Base-by-base conservation (phyloP, 2,797 vertebrate species). In the Crocidura indochinensis region DNA sequence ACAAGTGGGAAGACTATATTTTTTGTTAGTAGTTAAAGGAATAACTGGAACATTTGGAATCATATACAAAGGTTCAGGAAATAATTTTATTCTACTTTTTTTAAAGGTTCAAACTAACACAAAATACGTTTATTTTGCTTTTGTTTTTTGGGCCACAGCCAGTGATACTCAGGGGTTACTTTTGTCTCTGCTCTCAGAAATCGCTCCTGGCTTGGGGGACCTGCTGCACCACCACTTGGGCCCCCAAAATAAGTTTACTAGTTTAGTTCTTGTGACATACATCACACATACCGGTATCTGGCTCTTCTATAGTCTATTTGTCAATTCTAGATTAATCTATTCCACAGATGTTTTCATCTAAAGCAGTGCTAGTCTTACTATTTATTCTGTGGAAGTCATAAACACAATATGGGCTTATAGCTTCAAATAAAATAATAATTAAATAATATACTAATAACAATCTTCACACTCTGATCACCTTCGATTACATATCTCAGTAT, bases 241-340 rank as follows among this genome's bases (percentile, higher is more conserved):
- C 38, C 38, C 38, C 38, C 29, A 74, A 89, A 90, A 53, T 69
- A 90, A 49, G 2, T 79, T 64, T 2, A 88, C 75, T 87, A 72
- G 56, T 47, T 84, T 87, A 84, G 22, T 49, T 65, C 62, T 79
- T n/a, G 31, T 20, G 65, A 73, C 10, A 90, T 4, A 82, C 38
- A 51, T 83, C 60, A 7, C 2, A 29, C n/a, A 51, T 68, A n/a
- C n/a, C n/a, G n/a, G n/a, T n/a, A 62, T 72, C 68, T 80, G 6
- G 10, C 86, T 90, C 31, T 93, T 85, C 74, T 10, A 83, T 62
- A 64, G 7, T 26, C 56, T 72, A 24, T 87, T 60, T 44, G 26
- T 60, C 14, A 46, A 10, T 38, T 93, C 8, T 84, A 87, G 11
- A 77, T 92, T 77, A 92, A 89, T 81, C 46, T 84, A 47, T 71